Conservation (phyloP, 2,888 invertebrate genomes). For the Xestoiulus laeticollis region DNA sequence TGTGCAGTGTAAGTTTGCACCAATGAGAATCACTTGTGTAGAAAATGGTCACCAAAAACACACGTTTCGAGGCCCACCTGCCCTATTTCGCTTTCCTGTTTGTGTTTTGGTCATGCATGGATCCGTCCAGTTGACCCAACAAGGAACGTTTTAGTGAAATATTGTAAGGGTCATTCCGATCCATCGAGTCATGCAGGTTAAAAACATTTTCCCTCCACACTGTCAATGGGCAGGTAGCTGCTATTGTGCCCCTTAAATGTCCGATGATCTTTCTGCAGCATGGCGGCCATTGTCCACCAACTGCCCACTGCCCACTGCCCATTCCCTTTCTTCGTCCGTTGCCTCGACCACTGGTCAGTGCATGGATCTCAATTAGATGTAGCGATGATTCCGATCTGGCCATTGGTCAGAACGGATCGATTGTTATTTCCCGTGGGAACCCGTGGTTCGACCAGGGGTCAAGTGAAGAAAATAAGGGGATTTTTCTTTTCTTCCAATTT, state of each 20-base stretch:
- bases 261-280: constrained; percentile 10
- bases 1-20: too few relatives aligned
- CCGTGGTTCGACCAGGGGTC: constrained; percentile 14
- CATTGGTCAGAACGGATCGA: background rate
- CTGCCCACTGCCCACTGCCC: background rate
- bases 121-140: constrained; percentile 6
- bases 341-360: constrained; percentile 6
- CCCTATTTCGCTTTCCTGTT: constrained; percentile 8
- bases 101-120: constrained; percentile 6
- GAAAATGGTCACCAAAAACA: background rate
- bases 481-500: constrained; percentile 26
- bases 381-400: background rate
- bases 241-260: constrained; percentile 26
- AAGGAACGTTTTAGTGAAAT: constrained; percentile 4
- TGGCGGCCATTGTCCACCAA: background rate
- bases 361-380: constrained; percentile 6
- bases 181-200: background rate
- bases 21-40: too few relatives aligned
- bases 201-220: background rate
- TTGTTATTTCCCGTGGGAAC: constrained; percentile 26
- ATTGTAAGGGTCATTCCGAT: constrained; percentile 7
- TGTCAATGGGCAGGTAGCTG: constrained; percentile 11
- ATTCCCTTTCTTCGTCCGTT: constrained; percentile 26
- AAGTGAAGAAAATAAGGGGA: constrained; percentile 26
- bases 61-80: background rate